phyloP scores from a whole-genome alignment of 1,140 invertebrate species.

The Saccostrea cuccullata region DNA sequence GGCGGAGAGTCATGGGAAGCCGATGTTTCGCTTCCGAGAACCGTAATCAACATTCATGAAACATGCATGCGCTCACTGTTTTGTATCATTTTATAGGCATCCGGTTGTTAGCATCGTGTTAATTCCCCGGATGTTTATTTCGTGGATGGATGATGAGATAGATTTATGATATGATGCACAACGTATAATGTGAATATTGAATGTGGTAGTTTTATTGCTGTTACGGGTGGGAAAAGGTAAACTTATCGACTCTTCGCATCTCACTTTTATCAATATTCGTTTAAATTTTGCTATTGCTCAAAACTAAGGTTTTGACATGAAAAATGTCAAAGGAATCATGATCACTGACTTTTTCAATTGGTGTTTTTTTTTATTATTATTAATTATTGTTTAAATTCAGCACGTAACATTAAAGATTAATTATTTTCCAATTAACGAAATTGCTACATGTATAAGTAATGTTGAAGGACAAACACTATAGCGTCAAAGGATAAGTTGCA shows the following conservation, averaged over 20 bases:
- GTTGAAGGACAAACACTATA: too few relatives aligned
- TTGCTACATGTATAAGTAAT: too few relatives aligned
- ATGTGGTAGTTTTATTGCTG: background rate
- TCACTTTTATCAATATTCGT: too few relatives aligned
- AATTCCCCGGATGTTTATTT: constrained; percentile 34
- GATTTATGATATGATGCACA: background rate
- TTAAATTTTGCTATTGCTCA: too few relatives aligned
- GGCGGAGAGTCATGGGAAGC: background rate
- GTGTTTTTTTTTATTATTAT: too few relatives aligned
- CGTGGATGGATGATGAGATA: constrained; percentile 22
- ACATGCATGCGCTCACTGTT: constrained; percentile 32
- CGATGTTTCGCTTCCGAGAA: constrained; percentile 18
- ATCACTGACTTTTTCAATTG: too few relatives aligned
- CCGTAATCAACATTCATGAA: constrained; percentile 31
- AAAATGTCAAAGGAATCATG: too few relatives aligned
- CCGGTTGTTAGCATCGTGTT: constrained; percentile 25
- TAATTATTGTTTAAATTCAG: too few relatives aligned
- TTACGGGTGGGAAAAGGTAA: background rate
- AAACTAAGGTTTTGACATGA: too few relatives aligned
- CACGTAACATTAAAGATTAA: too few relatives aligned
- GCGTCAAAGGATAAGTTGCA: too few relatives aligned
- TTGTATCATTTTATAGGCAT: constrained; percentile 36
- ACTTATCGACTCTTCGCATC: background rate
- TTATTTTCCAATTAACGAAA: too few relatives aligned
- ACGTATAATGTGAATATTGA: constrained; percentile 16